Evolutionary conservation across 2,797 vertebrate genomes (phyloP), one percentile per base, ranked within the genome.

Genomic region (Calcarius lapponicus): DNA sequence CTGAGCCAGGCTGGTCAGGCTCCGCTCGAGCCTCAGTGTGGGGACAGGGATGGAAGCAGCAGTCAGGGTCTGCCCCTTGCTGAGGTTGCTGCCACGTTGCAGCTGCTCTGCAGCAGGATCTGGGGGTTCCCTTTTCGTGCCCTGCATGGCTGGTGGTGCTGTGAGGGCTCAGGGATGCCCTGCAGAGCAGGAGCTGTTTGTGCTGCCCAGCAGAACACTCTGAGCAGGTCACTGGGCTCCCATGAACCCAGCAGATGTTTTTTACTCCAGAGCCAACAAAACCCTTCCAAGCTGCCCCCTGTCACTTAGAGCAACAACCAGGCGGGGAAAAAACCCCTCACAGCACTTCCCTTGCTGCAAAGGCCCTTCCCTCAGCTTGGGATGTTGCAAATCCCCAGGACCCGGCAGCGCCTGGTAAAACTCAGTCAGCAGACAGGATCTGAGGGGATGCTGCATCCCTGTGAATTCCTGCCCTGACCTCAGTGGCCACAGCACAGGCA

Each of bases 161-260:
- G 13, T 32, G 70, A 19, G 62, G 22, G 32, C 32, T 32, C 54
- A 20, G 86, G 0, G 0, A 1, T 56, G 78, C 70, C 54, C 65
- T 12, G 42, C 1, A 0, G 57, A 78, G 58, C 19, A 0, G 75
- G 74, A 76, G 75, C 70, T 47, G 54, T 65, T 56, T 51, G 91
- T 32, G 0, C 29, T 5, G 53, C 74, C 29, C 73, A 19, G 75
- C 71, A 31, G 73, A 86, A 40, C 71, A 1, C 80, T 56, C 28
- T n/a, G 85, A 48, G 90, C 90, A 58, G 93, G 94, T 96, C 94
- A 92, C 80, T 5, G 73, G 79, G 74, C 88, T 94, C 94, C 85
- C 96, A 89, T 20, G 96, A 95, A 89, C 93, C 88, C 95, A 72
- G 71, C 95, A 94, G 96, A 95, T 95, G 90, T 95, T 96, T 88